These are phyloP conservation scores for Caiman crocodilus DNA, from an alignment of 2,797 vertebrate species.

Conservation along the genomic window DNA sequence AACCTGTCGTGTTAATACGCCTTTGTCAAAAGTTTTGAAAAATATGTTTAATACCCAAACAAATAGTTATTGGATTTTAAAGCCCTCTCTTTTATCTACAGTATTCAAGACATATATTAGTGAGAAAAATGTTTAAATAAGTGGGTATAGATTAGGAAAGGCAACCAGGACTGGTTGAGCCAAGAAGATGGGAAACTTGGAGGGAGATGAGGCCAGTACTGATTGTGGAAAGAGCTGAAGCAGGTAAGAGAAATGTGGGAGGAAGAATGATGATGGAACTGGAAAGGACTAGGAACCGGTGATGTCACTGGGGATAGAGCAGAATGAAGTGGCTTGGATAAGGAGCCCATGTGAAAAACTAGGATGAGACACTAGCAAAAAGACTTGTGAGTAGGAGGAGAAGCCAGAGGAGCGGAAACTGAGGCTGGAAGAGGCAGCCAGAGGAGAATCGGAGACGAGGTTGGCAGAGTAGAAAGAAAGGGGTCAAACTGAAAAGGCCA, in stretches of 20 bases:
- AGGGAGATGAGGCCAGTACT: too few species aligned
- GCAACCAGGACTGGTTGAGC: not conserved
- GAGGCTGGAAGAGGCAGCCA: not conserved
- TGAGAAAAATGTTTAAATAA: too few species aligned
- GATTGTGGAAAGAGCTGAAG: not conserved
- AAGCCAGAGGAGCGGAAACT: not conserved
- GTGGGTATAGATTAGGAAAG: not conserved
- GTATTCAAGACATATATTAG: too few species aligned
- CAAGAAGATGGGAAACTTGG: not conserved
- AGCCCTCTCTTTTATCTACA: too few species aligned
- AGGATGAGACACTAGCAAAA: not conserved
- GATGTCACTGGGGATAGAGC: not conserved
- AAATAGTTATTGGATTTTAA: too few species aligned
- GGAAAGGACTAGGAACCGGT: not conserved
- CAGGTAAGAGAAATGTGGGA: too few species aligned
- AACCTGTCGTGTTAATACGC: not conserved
- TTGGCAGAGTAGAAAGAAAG: not conserved
- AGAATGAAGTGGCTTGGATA: not conserved
- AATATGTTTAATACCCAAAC: too few species aligned
- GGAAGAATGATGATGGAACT: not conserved
- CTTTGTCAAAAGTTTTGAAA: not conserved
- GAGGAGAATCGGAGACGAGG: not conserved
- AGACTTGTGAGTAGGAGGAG: not conserved
- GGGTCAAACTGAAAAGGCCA: not conserved
- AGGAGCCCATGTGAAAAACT: not conserved